A percentile compares a stretch with the other conserved stretches of the same genome.
Evolutionary conservation across 2,888 invertebrate species (phyloP).

Genomic region (Lasioglossum calceatum): DNA sequence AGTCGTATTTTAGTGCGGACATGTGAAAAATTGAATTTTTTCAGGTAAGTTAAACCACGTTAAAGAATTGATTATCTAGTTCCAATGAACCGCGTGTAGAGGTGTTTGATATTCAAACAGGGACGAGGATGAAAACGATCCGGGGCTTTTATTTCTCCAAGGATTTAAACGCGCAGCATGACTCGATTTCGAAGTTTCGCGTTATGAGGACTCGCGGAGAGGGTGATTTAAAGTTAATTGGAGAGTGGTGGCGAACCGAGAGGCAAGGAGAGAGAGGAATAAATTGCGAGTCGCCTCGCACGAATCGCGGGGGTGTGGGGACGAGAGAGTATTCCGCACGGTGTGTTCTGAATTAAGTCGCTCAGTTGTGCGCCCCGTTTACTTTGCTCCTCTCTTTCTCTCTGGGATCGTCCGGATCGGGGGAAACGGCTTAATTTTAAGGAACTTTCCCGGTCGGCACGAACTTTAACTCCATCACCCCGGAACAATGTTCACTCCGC

Average conservation of each 20-base stretch:
- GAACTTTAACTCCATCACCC: constrained; percentile 59
- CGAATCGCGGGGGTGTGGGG: constrained; percentile 44
- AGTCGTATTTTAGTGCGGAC: too few relatives aligned
- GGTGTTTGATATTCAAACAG: constrained; percentile 5
- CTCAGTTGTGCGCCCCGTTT: constrained; percentile 69
- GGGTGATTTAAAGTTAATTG: constrained; percentile 76
- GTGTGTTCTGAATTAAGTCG: constrained; percentile 72
- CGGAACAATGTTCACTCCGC: constrained; percentile 39
- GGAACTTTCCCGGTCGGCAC: constrained; percentile 55
- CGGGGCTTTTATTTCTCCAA: constrained; percentile 2
- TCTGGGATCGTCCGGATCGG: neutral
- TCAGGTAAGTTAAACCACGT: neutral
- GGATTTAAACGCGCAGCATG: constrained; percentile 44
- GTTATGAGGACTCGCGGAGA: constrained; percentile 59
- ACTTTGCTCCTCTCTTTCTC: constrained; percentile 66
- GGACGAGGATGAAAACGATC: constrained; percentile 36
- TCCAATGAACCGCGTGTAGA: neutral
- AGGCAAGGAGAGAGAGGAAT: constrained; percentile 64
- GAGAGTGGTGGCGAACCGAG: constrained; percentile 57
- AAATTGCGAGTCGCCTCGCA: constrained; percentile 71
- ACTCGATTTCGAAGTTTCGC: constrained; percentile 64
- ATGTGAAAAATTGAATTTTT: too few relatives aligned
- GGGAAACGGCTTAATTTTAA: constrained; percentile 66
- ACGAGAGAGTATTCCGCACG: constrained; percentile 40
- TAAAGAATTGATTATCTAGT: neutral